Base-by-base conservation (phyloP, 2,888 invertebrate species). In the Polydesmus complanatus region DNA sequence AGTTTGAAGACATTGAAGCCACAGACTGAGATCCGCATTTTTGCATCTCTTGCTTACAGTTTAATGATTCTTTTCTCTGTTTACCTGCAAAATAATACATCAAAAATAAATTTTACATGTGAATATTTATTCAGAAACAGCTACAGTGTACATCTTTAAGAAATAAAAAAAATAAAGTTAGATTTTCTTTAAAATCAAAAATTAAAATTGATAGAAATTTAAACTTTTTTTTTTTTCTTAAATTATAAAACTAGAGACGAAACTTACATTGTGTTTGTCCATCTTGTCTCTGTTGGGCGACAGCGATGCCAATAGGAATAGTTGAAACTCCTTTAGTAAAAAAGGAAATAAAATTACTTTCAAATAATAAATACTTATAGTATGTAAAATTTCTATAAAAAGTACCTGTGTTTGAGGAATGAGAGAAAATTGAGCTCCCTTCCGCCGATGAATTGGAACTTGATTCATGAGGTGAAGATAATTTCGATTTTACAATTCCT, bases 281-380 rank as follows among this genome's bases (percentile, higher is more conserved):
- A 50, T 67, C 68, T 60, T 66, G 66, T 69, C 88, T 79, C 72
- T 88, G 88, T 66, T 88, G 79, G 56, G 88, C 88, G 65, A 88
- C 86, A 37, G 88, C 88, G 68, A 89, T 88, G 62, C 88, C 88
- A 67, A 89, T 85, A 67, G 88, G 88, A 73, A 88, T 88, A 14
- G 65, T 63, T 27, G 62, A 60, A 54, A 64, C 62, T 22, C 64
- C 66, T 67, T 26, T 3, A 60, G 59, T 25, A 25, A 52, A 23
- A 27, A 49, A 27, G 25, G 59, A 27, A 23, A 14, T 51, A 58
- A 60, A 52, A 49, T n/a, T n/a, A 14, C 8, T 37, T 37, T 37
- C 37, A 37, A 14, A 8, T 8, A 5, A 37, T 37, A 37, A 37
- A 37, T n/a, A n/a, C n/a, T n/a, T n/a, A n/a, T n/a, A n/a, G n/a